phyloP scores from a whole-genome alignment of 2,797 vertebrate species.

The Poeciliopsis presidionis region DNA sequence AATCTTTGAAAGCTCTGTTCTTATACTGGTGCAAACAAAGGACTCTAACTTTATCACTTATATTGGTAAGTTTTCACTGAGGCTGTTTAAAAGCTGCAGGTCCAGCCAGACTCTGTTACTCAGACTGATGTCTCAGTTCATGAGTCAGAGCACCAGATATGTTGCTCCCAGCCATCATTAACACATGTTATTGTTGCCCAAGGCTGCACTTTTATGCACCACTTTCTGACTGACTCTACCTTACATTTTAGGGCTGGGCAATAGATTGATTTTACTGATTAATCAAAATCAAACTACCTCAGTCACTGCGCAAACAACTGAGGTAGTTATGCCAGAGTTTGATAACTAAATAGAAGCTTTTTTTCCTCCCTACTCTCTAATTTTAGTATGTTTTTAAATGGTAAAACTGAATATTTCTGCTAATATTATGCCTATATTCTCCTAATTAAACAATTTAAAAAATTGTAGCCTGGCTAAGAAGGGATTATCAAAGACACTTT shows the following conservation, averaged over 20 bases:
- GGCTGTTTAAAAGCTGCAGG: background rate
- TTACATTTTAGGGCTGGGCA: background rate
- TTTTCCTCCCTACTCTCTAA: too few species aligned
- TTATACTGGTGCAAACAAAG: background rate
- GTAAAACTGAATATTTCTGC: too few species aligned
- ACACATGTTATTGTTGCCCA: background rate
- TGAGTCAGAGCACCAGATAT: background rate
- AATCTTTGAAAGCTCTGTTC: background rate
- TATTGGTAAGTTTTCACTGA: background rate
- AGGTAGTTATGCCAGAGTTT: too few species aligned
- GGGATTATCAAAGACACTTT: too few species aligned
- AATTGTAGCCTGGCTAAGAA: too few species aligned
- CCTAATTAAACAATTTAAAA: too few species aligned
- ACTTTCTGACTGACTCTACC: background rate
- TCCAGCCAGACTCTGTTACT: background rate
- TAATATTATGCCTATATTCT: too few species aligned
- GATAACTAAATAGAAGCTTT: too few species aligned
- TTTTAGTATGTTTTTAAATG: too few species aligned
- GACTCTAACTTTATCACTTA: background rate
- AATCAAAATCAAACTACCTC: too few species aligned
- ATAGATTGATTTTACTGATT: too few species aligned
- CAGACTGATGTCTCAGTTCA: background rate
- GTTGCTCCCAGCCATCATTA: background rate
- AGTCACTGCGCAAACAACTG: too few species aligned
- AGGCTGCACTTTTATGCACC: background rate